These are phyloP conservation scores for Cephus runcator DNA, from an alignment of 2,888 invertebrate species.

Conservation along the genomic window DNA sequence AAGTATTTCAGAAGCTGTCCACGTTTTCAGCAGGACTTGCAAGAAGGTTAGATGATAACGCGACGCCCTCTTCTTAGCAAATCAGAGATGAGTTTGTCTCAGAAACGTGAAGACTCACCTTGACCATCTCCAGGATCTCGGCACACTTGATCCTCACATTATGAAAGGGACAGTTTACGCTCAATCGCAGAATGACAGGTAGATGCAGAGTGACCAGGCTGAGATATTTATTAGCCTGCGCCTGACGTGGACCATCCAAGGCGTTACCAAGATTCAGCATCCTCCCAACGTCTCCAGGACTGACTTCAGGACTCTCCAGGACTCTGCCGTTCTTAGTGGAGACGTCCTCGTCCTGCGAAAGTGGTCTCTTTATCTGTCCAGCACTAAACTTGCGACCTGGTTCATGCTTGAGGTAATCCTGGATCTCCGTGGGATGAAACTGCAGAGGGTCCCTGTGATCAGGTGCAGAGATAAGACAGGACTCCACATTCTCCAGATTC, in stretches of 20 bases:
- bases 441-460: not conserved
- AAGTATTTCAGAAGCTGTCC: no score
- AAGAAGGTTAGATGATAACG: no score
- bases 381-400: constrained; percentile 55
- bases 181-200: constrained; percentile 70
- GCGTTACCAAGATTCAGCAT: constrained; percentile 62
- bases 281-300: constrained; percentile 63
- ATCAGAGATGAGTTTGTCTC: no score
- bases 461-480: not conserved
- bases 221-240: constrained; percentile 67
- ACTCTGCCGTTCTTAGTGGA: constrained; percentile 58
- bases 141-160: constrained; percentile 71
- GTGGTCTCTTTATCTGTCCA: constrained; percentile 56
- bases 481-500: constrained; percentile 37
- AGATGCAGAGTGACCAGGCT: constrained; percentile 69
- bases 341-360: constrained; percentile 58
- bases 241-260: constrained; percentile 57
- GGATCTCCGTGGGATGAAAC: constrained; percentile 11
- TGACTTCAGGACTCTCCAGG: constrained; percentile 63
- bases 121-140: constrained; percentile 70
- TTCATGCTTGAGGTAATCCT: constrained; percentile 46
- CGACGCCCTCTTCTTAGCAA: no score
- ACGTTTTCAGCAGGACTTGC: no score
- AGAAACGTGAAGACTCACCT: constrained; percentile 57
- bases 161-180: constrained; percentile 71